These are phyloP conservation scores for Pterocles orientalis DNA, from an alignment of 2,113 vertebrate genomes.

Conservation along the genomic window DNA sequence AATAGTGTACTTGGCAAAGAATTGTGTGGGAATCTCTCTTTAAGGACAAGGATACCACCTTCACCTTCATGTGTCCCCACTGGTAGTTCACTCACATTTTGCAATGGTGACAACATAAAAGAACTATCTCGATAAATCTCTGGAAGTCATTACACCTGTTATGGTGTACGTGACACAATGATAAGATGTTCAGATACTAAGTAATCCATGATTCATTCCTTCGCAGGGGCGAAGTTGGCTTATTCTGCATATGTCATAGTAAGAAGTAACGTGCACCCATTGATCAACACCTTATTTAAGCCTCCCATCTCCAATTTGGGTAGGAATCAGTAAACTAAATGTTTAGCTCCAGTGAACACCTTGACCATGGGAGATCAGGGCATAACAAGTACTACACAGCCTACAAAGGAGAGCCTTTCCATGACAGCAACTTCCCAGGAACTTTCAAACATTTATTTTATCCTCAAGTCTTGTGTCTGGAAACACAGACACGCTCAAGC, in stretches of 20 bases:
- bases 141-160: not conserved
- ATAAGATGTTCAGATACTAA: not conserved
- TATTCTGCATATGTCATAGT: not conserved
- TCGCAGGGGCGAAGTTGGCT: not conserved
- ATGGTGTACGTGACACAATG: not conserved
- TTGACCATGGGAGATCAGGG: not conserved
- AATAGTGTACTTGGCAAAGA: not conserved
- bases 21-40: not conserved
- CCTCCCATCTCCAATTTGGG: not conserved
- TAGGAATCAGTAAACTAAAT: not conserved
- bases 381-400: not conserved
- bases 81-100: not conserved
- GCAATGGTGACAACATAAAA: not conserved
- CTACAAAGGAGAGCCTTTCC: not conserved
- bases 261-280: accelerated
- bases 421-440: not conserved
- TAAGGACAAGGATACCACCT: not conserved
- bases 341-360: not conserved
- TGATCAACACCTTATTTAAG: not conserved
- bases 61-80: accelerated
- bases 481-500: not conserved
- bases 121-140: not conserved
- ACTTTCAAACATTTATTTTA: not conserved
- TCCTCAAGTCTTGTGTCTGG: slow-evolving; percentile 2
- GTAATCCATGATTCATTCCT: not conserved